Percentiles rank a stretch among this genome's conserved stretches.
phyloP scores from a whole-genome alignment of 2,888 invertebrate species.

The Antheraea yamamai region DNA sequence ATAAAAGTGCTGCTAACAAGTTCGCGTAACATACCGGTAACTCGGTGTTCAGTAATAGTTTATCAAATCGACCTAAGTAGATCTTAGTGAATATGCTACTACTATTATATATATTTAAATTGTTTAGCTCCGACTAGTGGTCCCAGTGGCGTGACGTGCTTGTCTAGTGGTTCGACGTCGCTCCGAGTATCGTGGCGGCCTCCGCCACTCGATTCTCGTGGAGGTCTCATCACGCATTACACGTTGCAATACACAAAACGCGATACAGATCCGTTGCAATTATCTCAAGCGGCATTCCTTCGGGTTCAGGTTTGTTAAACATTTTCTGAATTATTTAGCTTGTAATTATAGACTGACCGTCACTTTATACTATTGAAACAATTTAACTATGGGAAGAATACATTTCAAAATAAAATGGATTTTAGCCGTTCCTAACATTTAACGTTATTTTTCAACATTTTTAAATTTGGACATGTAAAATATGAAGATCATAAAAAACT shows the following conservation, averaged over 20 bases:
- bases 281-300: constrained; percentile 68
- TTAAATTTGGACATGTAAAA: too few species aligned
- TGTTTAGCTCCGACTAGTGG: constrained; percentile 88
- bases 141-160: constrained; percentile 87
- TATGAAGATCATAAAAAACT: too few species aligned
- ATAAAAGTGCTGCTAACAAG: too few species aligned
- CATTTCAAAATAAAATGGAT: too few species aligned
- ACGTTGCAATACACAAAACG: constrained; percentile 71
- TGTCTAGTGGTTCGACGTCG: constrained; percentile 88
- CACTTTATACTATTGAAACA: not conserved
- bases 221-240: constrained; percentile 82
- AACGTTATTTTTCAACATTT: too few species aligned
- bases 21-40: too few species aligned
- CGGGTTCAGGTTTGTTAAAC: constrained; percentile 62
- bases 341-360: not conserved
- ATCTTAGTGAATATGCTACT: too few species aligned
- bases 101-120: not conserved
- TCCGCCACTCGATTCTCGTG: constrained; percentile 85
- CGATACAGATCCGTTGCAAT: constrained; percentile 67
- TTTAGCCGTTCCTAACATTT: too few species aligned
- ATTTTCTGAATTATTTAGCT: not conserved
- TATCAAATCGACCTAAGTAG: too few species aligned
- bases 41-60: too few species aligned
- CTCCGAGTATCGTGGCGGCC: constrained; percentile 89
- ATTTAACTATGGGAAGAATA: too few species aligned